phyloP scores from a whole-genome alignment of 2,113 vertebrate genomes.

The Centropus unirufus region DNA sequence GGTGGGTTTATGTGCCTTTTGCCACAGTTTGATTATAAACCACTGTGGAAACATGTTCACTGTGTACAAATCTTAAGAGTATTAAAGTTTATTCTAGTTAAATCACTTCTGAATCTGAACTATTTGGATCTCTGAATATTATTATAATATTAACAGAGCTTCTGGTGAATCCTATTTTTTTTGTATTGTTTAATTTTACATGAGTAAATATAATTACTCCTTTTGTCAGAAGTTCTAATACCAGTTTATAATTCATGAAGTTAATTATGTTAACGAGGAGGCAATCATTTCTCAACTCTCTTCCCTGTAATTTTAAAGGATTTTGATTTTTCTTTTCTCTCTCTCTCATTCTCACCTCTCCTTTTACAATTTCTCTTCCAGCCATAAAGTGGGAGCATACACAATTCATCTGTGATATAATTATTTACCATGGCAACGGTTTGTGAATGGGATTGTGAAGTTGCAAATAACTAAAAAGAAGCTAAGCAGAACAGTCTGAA shows the following conservation, averaged over 20 bases:
- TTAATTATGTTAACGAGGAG: conserved; percentile 83
- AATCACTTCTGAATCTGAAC: conserved; percentile 66
- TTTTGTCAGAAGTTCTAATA: conserved; percentile 84
- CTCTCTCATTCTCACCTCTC: conserved; percentile 28
- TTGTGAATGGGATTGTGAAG: conserved; percentile 81
- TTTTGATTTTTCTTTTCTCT: conserved; percentile 57
- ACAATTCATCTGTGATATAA: conserved; percentile 84
- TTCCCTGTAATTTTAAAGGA: conserved; percentile 80
- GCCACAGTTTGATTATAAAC: conserved; percentile 28
- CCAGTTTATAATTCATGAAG: conserved; percentile 84
- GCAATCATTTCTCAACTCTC: conserved; percentile 77
- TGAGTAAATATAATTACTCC: conserved; percentile 86
- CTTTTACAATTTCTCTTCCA: conserved; percentile 80
- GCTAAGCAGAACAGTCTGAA: conserved; percentile 72
- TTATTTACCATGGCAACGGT: conserved; percentile 85
- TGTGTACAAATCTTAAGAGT: conserved; percentile 8
- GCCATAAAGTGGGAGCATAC: conserved; percentile 75
- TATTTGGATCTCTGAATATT: conserved; percentile 75
- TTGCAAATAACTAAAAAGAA: conserved; percentile 78
- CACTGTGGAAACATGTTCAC: conserved; percentile 33
- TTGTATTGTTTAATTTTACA: conserved; percentile 82
- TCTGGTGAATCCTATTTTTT: conserved; percentile 65
- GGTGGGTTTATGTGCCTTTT: not conserved
- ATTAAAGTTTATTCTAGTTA: conserved; percentile 63
- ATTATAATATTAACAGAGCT: conserved; percentile 77